Base-by-base conservation (phyloP, 2,888 invertebrate species). In the Tricholauxania praeusta region DNA sequence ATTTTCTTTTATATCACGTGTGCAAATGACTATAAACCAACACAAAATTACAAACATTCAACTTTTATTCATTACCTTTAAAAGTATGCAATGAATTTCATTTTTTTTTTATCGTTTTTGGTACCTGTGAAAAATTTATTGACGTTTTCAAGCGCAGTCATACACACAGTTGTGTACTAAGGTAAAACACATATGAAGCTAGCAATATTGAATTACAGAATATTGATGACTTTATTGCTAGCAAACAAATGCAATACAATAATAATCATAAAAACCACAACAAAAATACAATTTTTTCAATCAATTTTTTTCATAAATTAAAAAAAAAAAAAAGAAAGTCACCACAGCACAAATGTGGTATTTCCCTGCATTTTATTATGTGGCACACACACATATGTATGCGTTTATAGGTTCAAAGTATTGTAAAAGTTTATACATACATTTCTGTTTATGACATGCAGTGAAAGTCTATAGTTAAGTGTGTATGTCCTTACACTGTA, bases 181-280 rank as follows among this genome's bases (percentile, higher is more conserved):
- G 0, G 6, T 39, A 5, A n/a, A 8, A 12, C 57, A 57, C 57
- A 57, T 22, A 19, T 57, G 15, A 7, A 22, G 28, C 57, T 15
- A 12, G 19, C 22, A 57, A 12, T 39, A 39, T 10, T 12, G 22
- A 57, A 28, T 57, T 57, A 57, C 19, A 19, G 57, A 57, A 28
- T 28, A 28, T 57, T 57, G 12, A 22, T 57, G 57, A 57, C 57
- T 28, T 28, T 57, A 57, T 57, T 57, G 57, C 22, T n/a, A 3
- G 28, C 57, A 22, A n/a, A 57, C 19, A 12, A 17, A 57, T 57
- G 19, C 28, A 6, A 19, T 28, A 12, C 19, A 55, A 17, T 22
- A 19, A 12, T 6, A 19, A 39, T 8, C 19, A 55, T 12, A 55
- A 55, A 8, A 22, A 19, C 7, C 19, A 55, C 19, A 55, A 55